Evolutionary conservation across 2,888 invertebrate species (phyloP).

Genomic region (Ophion costatus): DNA sequence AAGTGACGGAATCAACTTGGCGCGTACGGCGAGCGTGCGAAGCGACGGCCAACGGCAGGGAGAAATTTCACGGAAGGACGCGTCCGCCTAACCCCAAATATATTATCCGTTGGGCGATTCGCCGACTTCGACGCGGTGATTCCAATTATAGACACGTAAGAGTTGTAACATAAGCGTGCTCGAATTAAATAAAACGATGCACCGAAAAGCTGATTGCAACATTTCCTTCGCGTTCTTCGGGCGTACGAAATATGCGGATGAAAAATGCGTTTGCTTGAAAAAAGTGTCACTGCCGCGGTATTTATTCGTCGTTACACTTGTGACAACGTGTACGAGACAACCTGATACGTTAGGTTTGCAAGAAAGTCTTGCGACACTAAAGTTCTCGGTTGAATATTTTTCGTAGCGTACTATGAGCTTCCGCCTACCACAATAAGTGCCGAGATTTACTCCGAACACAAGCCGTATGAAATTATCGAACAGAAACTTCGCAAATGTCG

Average conservation of each 20-base stretch:
- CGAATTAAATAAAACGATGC: constrained; percentile 51
- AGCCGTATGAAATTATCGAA: no score
- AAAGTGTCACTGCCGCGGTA: constrained; percentile 9
- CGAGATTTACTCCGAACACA: no score
- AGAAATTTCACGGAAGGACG: neutral
- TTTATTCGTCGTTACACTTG: constrained; percentile 39
- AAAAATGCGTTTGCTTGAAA: neutral
- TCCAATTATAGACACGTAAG: constrained; percentile 56
- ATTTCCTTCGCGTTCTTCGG: neutral
- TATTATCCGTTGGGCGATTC: constrained; percentile 48
- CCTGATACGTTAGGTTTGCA: neutral
- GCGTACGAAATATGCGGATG: neutral
- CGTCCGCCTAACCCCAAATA: constrained; percentile 20
- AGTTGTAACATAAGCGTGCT: constrained; percentile 59
- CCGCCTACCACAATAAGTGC: no score
- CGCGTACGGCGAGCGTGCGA: neutral
- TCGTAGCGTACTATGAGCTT: no score
- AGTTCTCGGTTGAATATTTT: no score
- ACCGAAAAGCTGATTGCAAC: constrained; percentile 2
- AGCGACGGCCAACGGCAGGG: neutral
- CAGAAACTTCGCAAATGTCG: no score
- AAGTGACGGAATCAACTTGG: neutral
- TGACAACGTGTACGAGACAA: constrained; percentile 25
- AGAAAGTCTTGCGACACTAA: no score
- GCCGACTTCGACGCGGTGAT: constrained; percentile 40